Conservation (phyloP, 2,797 vertebrate genomes). For the Borostomias antarcticus region DNA sequence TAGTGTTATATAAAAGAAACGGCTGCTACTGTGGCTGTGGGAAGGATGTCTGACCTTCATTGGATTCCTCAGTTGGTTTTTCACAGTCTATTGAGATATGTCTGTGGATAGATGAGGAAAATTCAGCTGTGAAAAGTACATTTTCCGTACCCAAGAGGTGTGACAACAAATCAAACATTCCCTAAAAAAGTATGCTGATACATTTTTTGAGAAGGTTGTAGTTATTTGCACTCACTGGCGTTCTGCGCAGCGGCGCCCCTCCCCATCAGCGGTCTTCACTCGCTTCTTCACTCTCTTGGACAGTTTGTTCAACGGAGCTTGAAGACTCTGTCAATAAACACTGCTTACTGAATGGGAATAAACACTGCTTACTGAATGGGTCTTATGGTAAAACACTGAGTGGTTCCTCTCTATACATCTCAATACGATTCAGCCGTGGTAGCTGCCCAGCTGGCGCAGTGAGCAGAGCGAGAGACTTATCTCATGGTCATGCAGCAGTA, state of each 20-base stretch:
- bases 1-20: background rate
- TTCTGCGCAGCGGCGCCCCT: conserved; percentile 55
- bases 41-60: conserved; percentile 48
- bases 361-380: background rate
- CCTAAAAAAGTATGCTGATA: background rate
- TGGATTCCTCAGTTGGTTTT: conserved; percentile 66
- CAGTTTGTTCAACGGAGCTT: conserved; percentile 82
- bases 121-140: background rate
- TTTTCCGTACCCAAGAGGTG: too few species aligned
- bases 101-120: conserved; percentile 68
- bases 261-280: conserved; percentile 51
- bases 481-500: too few species aligned
- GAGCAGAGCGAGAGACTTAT: too few species aligned
- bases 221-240: conserved; percentile 67
- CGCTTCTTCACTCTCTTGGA: conserved; percentile 76
- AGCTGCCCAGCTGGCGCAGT: too few species aligned
- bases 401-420: too few species aligned
- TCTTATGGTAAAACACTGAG: background rate
- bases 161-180: too few species aligned
- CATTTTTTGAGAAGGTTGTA: conserved; percentile 7
- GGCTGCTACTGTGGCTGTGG: too few species aligned
- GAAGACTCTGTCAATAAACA: conserved; percentile 72
- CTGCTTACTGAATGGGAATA: too few species aligned
- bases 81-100: conserved; percentile 87
- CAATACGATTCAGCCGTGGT: too few species aligned